Base-by-base conservation (phyloP, 2,888 invertebrate species). In the Heliconius sara region DNA sequence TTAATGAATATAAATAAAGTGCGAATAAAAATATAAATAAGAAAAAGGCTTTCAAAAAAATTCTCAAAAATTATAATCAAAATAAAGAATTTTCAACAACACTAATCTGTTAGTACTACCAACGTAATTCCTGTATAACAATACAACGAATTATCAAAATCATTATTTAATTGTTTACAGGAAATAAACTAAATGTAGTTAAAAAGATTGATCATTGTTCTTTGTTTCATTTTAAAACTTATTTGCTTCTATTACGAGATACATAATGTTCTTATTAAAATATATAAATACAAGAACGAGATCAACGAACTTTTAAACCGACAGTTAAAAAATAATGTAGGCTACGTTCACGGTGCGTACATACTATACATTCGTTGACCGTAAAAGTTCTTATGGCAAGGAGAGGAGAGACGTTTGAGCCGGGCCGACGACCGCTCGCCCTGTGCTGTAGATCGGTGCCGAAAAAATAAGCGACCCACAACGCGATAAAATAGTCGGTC, bases 271-370 rank as follows among this genome's bases (percentile, higher is more conserved):
- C 93, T 90, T 92, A 92, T 92, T 94, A 94, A 93, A 93, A 83
- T 91, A 90, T 89, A 39, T 7, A 39, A 39, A 39, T 10, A 91
- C 90, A 89, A 89, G 86, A 87, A 85, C 84, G 91, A 89, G 95
- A 90, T 91, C 95, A 93, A 91, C 90, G 95, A 94, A 93, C 95
- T 91, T 90, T 90, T 87, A 88, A 92, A 93, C 94, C 93, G 94
- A 94, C 95, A 94, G 93, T 93, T 94, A 93, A 94, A 95, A 95
- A 94, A 93, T 94, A 92, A 95, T 94, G 94, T 95, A 90, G 95
- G 95, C 94, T 95, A 95, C 94, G 95, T 92, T 95, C 94, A 93
- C 91, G 94, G 93, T 90, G 93, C 93, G 93, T 86, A 85, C 91
- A 93, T 73, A 70, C 43, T 73, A 73, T 94, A 93, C 93, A 93